These are phyloP conservation scores for Microcebus murinus DNA, from an alignment of 2,113 vertebrate species.

Conservation along the genomic window DNA sequence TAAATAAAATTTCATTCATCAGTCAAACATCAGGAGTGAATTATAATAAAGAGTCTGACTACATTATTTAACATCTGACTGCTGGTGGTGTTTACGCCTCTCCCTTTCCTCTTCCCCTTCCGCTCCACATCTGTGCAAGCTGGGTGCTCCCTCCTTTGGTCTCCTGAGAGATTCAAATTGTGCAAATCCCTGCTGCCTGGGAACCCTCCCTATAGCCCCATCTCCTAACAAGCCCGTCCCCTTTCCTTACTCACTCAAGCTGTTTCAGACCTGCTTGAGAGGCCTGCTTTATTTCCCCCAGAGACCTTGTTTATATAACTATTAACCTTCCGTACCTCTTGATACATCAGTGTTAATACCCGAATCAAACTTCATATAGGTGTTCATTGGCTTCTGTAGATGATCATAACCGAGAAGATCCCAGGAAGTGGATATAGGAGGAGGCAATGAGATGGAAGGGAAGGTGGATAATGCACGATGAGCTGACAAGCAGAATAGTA, in stretches of 20 bases:
- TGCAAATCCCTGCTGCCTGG: too few species aligned
- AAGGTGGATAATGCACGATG: not conserved
- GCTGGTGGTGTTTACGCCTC: not conserved
- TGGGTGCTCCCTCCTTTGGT: not conserved
- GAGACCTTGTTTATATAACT: not conserved
- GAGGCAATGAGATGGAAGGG: not conserved
- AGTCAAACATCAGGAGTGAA: not conserved
- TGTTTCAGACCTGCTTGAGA: not conserved
- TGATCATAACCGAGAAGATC: not conserved
- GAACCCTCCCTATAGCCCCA: not conserved
- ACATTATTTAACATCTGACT: not conserved
- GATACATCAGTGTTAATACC: not conserved
- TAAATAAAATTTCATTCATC: not conserved
- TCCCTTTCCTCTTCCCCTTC: not conserved
- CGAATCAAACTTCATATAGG: not conserved
- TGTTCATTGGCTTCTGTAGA: not conserved
- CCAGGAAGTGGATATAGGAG: not conserved
- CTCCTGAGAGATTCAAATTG: not conserved
- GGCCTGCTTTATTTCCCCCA: not conserved
- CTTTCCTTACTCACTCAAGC: not conserved
- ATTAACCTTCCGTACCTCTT: not conserved
- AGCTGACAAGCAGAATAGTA: not conserved
- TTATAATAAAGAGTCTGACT: not conserved
- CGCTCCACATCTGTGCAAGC: too few species aligned
- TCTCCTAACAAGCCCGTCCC: not conserved